phyloP scores from a whole-genome alignment of 2,888 invertebrate species.

The Phlogophora meticulosa region DNA sequence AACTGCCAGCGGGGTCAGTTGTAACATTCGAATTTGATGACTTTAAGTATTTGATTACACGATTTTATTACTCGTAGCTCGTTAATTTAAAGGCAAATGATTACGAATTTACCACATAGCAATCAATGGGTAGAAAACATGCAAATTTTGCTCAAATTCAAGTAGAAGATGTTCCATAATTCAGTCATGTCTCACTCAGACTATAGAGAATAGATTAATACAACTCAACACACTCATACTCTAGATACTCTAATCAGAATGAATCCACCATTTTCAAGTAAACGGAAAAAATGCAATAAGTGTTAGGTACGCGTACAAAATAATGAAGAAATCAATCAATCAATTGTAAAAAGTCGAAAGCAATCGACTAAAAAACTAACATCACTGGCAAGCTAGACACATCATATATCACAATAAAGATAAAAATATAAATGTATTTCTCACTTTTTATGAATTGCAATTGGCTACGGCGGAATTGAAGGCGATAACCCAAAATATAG shows the following conservation, averaged over 20 bases:
- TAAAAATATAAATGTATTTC: conserved; percentile 21
- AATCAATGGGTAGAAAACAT: neutral
- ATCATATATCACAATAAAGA: conserved; percentile 19
- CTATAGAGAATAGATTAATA: neutral
- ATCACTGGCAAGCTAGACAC: conserved; percentile 12
- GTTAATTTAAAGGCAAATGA: neutral
- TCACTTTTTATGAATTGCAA: conserved; percentile 36
- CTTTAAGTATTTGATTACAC: neutral
- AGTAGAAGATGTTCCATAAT: neutral
- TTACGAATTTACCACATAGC: neutral
- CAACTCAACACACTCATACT: neutral
- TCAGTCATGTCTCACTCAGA: neutral
- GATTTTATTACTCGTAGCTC: neutral
- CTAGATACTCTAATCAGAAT: neutral
- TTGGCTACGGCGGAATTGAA: conserved; percentile 37
- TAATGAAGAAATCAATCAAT: conserved; percentile 35
- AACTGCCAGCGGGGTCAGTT: conserved; percentile 37
- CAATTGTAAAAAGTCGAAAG: conserved; percentile 7
- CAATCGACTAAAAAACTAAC: conserved; percentile 29
- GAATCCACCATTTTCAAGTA: neutral
- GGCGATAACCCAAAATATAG: conserved; percentile 37
- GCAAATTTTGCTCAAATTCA: neutral
- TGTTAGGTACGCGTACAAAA: neutral
- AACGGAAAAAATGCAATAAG: neutral
- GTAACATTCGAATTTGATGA: conserved; percentile 11